Evolutionary conservation across 2,888 invertebrate genomes (phyloP), one percentile per base, ranked within the genome.

Genomic region (Lasioglossum oenotherae): DNA sequence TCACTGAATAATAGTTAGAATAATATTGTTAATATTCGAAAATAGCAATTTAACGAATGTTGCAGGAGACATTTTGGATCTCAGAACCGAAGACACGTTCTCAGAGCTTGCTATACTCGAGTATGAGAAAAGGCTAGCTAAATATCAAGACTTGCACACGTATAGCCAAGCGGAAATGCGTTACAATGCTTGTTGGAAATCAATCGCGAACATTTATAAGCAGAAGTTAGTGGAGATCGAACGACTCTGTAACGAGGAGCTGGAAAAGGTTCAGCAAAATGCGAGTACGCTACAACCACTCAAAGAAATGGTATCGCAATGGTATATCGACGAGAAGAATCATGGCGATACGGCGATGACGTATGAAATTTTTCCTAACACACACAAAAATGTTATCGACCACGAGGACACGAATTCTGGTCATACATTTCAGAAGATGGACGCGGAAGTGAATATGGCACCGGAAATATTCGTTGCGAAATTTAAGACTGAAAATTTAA

Each of bases 191-290:
- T 92, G 94, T 77, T 94, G 94, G 78, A 94, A 94, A 85, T 83
- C 94, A 53, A 93, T 95, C 16, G 93, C 95, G 10, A 93, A 94
- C 49, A 94, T 95, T 74, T 95, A 95, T 81, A 94, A 93, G 83
- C 92, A 94, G 14, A 93, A 94, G 85, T 85, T 95, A 41, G 81
- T 94, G 23, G 95, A 95, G 87, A 94, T 95, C 5, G 95, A 95
- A 88, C 95, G 94, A 74, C 93, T 95, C 91, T 95, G 95, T 81
- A 94, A 95, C 88, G 90, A 95, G 82, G 95, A 95, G 87, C 86
- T 95, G 73, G 90, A 94, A 53, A 93, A 94, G 75, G 95, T 95
- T 31, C 94, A 93, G 78, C 93, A 95, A 82, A 95, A 92, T 81
- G 94, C 95, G 0, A 94, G 93, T 73, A 92, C 90, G 76, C 88